A percentile compares a stretch with the other conserved stretches of the same genome.
phyloP scores from a whole-genome alignment of 37 sponge, comb jelly and placozoan species.

The Oopsacas minuta region DNA sequence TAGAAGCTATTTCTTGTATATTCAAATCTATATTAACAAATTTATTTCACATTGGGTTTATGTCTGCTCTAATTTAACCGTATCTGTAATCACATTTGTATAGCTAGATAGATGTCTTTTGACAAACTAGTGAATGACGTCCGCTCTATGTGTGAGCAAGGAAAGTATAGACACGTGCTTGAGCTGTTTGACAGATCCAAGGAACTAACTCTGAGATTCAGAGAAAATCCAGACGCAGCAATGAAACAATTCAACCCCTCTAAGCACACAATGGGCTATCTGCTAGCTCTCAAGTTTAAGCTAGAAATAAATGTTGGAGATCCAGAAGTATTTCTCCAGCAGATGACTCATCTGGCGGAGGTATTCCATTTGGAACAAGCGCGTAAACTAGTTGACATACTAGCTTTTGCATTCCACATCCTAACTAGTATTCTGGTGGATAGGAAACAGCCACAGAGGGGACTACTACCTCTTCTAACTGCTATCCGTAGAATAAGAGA shows the following conservation, averaged over 20 bases:
- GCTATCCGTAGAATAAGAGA: constrained; percentile 41
- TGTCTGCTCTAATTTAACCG: too few relatives aligned
- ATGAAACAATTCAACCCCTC: not conserved
- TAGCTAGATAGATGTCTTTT: not conserved
- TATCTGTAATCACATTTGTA: not conserved
- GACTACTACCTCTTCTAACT: not conserved
- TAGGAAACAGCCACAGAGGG: constrained; percentile 9
- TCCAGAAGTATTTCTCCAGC: not conserved
- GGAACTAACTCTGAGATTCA: not conserved
- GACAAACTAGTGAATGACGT: not conserved
- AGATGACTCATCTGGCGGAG: not conserved
- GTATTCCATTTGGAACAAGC: not conserved
- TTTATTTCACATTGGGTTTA: too few relatives aligned
- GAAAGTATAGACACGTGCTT: not conserved
- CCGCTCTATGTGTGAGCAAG: not conserved
- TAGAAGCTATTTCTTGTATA: too few relatives aligned
- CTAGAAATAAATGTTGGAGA: not conserved
- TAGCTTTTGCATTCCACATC: constrained; percentile 15
- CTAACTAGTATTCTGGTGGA: not conserved
- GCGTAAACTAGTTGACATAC: not conserved
- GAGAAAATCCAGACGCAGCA: not conserved
- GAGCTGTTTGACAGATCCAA: not conserved
- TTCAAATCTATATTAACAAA: too few relatives aligned
- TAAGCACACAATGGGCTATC: not conserved
- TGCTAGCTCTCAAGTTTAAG: not conserved